Conservation (phyloP, 2,797 vertebrate genomes). For the Gorsachius magnificus region DNA sequence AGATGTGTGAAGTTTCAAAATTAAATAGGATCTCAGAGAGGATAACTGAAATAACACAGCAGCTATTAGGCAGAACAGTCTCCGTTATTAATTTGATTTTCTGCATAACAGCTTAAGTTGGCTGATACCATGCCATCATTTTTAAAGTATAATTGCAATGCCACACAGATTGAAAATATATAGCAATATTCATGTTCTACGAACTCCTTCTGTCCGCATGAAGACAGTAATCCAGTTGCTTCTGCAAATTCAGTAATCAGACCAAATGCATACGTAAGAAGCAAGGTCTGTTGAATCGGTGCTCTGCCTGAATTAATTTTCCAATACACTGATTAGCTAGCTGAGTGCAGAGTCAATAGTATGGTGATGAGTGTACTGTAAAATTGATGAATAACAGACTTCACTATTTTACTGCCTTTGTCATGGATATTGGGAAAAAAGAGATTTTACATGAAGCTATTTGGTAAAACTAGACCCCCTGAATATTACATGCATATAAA, state of each 20-base stretch:
- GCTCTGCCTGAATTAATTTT: constrained; percentile 20
- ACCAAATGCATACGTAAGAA: constrained; percentile 5
- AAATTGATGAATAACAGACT: constrained; percentile 21
- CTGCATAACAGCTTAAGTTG: background rate
- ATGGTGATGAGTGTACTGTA: background rate
- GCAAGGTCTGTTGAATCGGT: background rate
- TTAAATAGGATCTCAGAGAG: background rate
- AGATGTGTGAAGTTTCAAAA: background rate
- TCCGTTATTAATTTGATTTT: background rate
- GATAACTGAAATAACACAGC: background rate
- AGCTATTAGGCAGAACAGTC: background rate
- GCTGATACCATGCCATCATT: background rate
- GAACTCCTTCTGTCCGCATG: background rate
- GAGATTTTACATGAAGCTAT: background rate
- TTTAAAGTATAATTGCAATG: background rate
- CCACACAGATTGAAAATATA: background rate
- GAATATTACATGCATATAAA: background rate
- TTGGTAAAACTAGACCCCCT: background rate
- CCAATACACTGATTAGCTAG: constrained; percentile 13
- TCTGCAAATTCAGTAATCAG: constrained; percentile 29
- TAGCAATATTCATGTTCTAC: background rate
- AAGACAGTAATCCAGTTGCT: background rate
- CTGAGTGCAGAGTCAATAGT: background rate
- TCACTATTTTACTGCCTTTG: background rate
- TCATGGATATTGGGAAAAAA: background rate